Evolutionary conservation across 2,113 vertebrate genomes (phyloP).

Genomic region (Pangasianodon gigas): DNA sequence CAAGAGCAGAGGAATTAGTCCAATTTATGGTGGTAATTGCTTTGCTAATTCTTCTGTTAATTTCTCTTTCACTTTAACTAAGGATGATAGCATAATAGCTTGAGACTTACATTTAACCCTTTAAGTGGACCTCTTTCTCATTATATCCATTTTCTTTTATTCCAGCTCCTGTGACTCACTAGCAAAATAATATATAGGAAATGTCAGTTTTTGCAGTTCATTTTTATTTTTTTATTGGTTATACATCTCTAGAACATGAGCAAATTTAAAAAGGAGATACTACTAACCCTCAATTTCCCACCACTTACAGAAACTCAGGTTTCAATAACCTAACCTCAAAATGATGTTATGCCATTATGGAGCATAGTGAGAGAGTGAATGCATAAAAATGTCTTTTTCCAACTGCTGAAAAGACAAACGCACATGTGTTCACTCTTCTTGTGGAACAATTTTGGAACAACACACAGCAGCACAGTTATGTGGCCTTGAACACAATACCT

Average conservation of each 20-base stretch:
- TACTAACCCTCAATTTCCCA: slow-evolving; percentile 27
- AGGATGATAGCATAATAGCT: slow-evolving; percentile 74
- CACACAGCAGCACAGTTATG: slow-evolving; percentile 2
- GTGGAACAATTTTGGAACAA: slow-evolving; percentile 34
- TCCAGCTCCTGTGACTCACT: neutral
- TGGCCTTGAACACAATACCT: slow-evolving; percentile 42
- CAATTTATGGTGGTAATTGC: slow-evolving; percentile 83
- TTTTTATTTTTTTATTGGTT: neutral
- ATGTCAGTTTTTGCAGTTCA: neutral
- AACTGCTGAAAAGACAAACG: slow-evolving; percentile 38
- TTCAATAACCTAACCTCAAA: slow-evolving; percentile 33
- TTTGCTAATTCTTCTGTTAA: slow-evolving; percentile 80
- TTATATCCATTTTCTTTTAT: neutral
- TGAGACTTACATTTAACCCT: slow-evolving; percentile 70
- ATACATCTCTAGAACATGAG: slow-evolving; percentile 6
- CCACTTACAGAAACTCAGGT: slow-evolving; percentile 33
- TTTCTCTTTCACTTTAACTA: slow-evolving; percentile 71
- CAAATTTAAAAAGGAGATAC: neutral
- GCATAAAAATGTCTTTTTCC: slow-evolving; percentile 23
- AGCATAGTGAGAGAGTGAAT: neutral
- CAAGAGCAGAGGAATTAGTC: slow-evolving; percentile 76
- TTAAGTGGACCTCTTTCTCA: slow-evolving; percentile 44
- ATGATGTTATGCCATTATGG: slow-evolving; percentile 2
- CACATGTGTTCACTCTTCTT: neutral
- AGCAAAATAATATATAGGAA: neutral